phyloP scores from a whole-genome alignment of 2,888 invertebrate genomes.

The Fabriciana adippe region DNA sequence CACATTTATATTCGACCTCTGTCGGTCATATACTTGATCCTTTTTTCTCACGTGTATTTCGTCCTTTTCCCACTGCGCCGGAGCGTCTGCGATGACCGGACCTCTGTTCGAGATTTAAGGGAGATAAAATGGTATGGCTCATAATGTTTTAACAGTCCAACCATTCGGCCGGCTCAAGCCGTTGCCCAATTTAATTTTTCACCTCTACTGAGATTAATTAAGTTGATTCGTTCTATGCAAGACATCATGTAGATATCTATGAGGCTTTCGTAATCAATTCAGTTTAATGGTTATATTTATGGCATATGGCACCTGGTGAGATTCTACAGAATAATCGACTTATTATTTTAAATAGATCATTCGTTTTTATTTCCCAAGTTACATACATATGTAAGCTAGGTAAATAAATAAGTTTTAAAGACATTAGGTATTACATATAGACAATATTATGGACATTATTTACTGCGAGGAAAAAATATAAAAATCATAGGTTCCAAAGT shows the following conservation, averaged over 20 bases:
- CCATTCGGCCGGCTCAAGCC: constrained; percentile 60
- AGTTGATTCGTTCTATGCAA: constrained; percentile 75
- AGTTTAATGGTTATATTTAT: constrained; percentile 66
- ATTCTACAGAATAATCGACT: constrained; percentile 25
- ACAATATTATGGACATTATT: too few relatives aligned
- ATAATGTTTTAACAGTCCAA: constrained; percentile 79
- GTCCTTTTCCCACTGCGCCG: constrained; percentile 70
- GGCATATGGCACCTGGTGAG: constrained; percentile 43
- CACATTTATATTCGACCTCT: constrained; percentile 82
- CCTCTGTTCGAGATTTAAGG: constrained; percentile 61
- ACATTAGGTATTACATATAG: too few relatives aligned
- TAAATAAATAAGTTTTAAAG: too few relatives aligned
- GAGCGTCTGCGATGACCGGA: constrained; percentile 70
- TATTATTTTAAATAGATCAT: not conserved
- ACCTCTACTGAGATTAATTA: constrained; percentile 70
- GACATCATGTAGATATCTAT: constrained; percentile 54
- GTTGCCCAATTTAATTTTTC: constrained; percentile 75
- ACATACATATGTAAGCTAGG: too few relatives aligned
- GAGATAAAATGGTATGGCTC: constrained; percentile 78
- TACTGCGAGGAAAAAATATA: too few relatives aligned
- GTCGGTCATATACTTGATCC: constrained; percentile 60
- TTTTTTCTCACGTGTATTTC: constrained; percentile 48
- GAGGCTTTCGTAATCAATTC: constrained; percentile 63
- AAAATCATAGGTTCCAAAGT: too few relatives aligned
- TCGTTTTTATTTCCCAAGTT: constrained; percentile 4